Evolutionary conservation across 2,113 vertebrate genomes (phyloP).

Genomic region (Plectropomus leopardus): DNA sequence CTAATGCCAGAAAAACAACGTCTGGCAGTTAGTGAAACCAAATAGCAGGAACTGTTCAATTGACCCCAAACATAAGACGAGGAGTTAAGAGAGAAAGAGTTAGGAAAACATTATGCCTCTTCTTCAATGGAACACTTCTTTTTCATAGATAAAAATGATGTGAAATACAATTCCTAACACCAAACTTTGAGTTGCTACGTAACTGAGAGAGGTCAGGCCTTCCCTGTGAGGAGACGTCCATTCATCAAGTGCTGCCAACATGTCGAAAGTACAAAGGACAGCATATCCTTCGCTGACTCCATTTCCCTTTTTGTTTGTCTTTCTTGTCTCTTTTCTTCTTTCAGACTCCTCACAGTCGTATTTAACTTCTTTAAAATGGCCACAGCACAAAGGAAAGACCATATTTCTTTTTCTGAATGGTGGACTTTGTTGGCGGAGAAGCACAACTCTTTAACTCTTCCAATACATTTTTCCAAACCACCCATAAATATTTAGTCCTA

Average conservation of each 20-base stretch:
- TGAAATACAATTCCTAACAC: slow-evolving; percentile 75
- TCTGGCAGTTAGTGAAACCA: slow-evolving; percentile 62
- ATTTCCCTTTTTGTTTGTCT: slow-evolving; percentile 71
- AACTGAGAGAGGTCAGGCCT: slow-evolving; percentile 79
- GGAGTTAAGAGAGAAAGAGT: slow-evolving; percentile 21
- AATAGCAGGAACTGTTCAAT: slow-evolving; percentile 71
- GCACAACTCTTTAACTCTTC: slow-evolving; percentile 38
- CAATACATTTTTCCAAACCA: slow-evolving; percentile 26
- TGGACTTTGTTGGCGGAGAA: slow-evolving; percentile 32
- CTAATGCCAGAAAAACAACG: slow-evolving; percentile 61
- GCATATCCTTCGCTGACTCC: slow-evolving; percentile 74
- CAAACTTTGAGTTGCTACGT: slow-evolving; percentile 80
- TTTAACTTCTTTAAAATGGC: slow-evolving; percentile 64
- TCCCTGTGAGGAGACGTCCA: slow-evolving; percentile 75
- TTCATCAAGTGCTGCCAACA: slow-evolving; percentile 83
- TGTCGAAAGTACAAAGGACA: slow-evolving; percentile 80
- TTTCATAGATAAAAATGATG: slow-evolving; percentile 70
- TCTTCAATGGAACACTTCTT: slow-evolving; percentile 55
- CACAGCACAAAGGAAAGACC: slow-evolving; percentile 49
- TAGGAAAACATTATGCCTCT: slow-evolving; percentile 51
- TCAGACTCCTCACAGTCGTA: slow-evolving; percentile 62
- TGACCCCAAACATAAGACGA: slow-evolving; percentile 61
- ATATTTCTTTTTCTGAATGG: slow-evolving; percentile 55
- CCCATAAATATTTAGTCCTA: slow-evolving; percentile 30
- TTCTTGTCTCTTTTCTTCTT: slow-evolving; percentile 65